Percentiles rank a stretch among this genome's conserved stretches.
These are phyloP conservation scores for Uropetala carovei DNA, from an alignment of 2,888 invertebrate genomes.

Conservation along the genomic window DNA sequence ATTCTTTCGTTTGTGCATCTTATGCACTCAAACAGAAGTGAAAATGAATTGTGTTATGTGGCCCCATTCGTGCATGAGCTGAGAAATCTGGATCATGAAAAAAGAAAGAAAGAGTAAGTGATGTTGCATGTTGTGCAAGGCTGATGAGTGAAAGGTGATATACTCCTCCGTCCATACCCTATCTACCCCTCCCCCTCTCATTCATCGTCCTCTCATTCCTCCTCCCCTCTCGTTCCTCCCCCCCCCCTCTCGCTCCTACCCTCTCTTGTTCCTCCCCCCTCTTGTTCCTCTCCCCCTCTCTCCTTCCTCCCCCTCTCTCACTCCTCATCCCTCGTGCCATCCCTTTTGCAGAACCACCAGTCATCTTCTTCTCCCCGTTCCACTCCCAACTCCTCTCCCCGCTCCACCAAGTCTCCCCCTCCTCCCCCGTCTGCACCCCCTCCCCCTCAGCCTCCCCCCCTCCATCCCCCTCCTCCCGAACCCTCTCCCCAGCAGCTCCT, in stretches of 20 bases:
- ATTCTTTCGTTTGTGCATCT: background rate
- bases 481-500: slow-evolving; percentile 77
- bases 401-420: slow-evolving; percentile 91
- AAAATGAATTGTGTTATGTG: background rate
- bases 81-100: background rate
- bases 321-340: background rate
- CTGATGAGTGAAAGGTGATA: background rate
- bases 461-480: slow-evolving; percentile 9
- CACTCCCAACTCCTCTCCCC: slow-evolving; percentile 91
- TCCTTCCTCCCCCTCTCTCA: background rate
- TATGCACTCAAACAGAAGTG: background rate
- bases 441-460: slow-evolving; percentile 46
- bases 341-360: slow-evolving; percentile 84
- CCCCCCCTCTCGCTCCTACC: slow-evolving; percentile 89
- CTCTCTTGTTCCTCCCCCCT: slow-evolving; percentile 83
- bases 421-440: slow-evolving; percentile 75
- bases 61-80: slow-evolving; percentile 1
- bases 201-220: background rate
- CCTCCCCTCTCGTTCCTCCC: slow-evolving; percentile 89
- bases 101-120: background rate
- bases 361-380: slow-evolving; percentile 89
- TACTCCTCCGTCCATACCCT: background rate
- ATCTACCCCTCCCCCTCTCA: background rate
- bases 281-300: slow-evolving; percentile 70
- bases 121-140: slow-evolving; percentile 4